Conservation (phyloP, 2,888 invertebrate species). For the Drosophila koepferae region DNA sequence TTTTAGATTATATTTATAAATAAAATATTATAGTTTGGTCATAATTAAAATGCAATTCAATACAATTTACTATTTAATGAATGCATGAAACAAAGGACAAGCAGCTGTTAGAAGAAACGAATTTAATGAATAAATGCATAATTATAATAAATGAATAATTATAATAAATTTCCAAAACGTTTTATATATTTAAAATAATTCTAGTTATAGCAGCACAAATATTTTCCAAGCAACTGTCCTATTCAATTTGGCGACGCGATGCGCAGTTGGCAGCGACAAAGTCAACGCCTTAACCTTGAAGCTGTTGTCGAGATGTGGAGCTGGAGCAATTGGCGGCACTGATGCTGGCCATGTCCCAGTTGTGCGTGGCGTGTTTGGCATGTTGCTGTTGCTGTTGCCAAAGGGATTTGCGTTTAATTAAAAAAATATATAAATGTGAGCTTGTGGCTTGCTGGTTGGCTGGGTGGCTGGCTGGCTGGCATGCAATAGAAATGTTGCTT, state of each 20-base stretch:
- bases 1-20: no score
- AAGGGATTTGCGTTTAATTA: slow-evolving; percentile 78
- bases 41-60: no score
- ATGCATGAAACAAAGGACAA: no score
- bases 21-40: no score
- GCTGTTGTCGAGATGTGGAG: slow-evolving; percentile 44
- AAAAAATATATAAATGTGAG: slow-evolving; percentile 70
- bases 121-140: no score
- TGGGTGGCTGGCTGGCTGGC: slow-evolving; percentile 42
- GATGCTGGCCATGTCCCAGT: slow-evolving; percentile 29
- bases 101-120: no score
- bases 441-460: slow-evolving; percentile 44
- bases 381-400: slow-evolving; percentile 69
- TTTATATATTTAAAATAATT: neutral
- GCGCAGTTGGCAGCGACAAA: slow-evolving; percentile 23
- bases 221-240: neutral
- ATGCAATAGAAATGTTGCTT: slow-evolving; percentile 74
- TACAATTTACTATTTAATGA: no score
- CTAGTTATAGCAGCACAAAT: neutral
- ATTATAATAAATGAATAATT: no score
- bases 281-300: slow-evolving; percentile 68
- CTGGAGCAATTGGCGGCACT: slow-evolving; percentile 20
- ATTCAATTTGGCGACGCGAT: slow-evolving; percentile 13
- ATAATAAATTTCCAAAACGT: no score
- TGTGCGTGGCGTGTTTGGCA: slow-evolving; percentile 49